Conservation (phyloP, 2,797 vertebrate genomes). For the Scolopax bukidnonensis region DNA sequence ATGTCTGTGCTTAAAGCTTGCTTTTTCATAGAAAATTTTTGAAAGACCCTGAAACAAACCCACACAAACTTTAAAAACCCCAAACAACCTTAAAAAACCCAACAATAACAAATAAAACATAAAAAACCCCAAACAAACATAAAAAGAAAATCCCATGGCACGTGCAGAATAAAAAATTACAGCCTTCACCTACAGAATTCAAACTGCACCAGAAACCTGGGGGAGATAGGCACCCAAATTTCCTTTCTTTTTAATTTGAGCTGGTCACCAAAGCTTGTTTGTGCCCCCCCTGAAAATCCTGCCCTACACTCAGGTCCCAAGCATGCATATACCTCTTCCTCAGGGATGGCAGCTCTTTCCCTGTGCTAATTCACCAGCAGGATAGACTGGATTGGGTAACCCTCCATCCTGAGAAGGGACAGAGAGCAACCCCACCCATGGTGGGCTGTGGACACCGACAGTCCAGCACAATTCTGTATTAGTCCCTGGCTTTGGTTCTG, state of each 20-base stretch:
- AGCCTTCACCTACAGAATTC: background rate
- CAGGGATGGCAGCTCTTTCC: background rate
- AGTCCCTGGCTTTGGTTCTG: background rate
- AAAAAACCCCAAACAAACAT: background rate
- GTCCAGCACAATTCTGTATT: background rate
- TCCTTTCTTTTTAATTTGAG: background rate
- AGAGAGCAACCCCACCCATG: background rate
- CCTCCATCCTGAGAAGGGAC: background rate
- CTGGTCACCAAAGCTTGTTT: background rate
- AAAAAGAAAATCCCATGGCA: background rate
- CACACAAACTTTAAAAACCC: background rate
- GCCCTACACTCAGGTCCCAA: background rate
- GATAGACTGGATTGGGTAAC: fast-evolving
- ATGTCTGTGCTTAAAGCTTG: background rate
- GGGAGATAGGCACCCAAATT: background rate
- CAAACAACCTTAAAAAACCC: background rate
- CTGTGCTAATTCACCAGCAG: background rate
- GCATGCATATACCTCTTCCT: background rate
- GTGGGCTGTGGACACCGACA: background rate
- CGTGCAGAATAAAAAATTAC: background rate
- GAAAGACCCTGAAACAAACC: background rate
- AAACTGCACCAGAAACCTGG: background rate
- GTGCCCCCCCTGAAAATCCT: background rate
- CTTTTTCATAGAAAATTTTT: background rate
- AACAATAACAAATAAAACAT: background rate